Evolutionary conservation across 2,113 vertebrate species (phyloP).

Genomic region (Neodontobutis hainanensis): DNA sequence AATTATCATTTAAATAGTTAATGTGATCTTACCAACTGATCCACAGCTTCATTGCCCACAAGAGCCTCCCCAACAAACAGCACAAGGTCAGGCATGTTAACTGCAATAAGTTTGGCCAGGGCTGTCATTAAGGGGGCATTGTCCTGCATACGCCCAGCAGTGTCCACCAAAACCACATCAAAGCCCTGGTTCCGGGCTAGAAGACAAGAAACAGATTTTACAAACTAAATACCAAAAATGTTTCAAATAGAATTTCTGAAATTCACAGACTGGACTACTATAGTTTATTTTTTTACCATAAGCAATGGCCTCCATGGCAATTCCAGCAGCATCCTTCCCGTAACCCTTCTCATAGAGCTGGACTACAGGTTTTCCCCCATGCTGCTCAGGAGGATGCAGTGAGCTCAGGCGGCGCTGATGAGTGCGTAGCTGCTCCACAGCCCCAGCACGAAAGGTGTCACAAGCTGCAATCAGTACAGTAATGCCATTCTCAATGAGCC

Average conservation of each 20-base stretch:
- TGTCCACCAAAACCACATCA: conserved; percentile 98
- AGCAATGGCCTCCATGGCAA: conserved; percentile 97
- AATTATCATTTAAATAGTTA: too few relatives aligned
- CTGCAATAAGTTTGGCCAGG: conserved; percentile 94
- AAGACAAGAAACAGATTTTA: neutral
- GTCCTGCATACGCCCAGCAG: conserved; percentile 98
- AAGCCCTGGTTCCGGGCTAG: conserved; percentile 93
- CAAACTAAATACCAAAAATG: neutral
- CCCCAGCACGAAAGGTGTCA: conserved; percentile 94
- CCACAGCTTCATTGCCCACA: conserved; percentile 96
- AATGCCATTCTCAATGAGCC: conserved; percentile 96
- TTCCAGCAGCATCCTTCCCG: conserved; percentile 95
- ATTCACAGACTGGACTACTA: too few relatives aligned
- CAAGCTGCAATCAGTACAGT: conserved; percentile 96
- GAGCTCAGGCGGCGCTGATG: conserved; percentile 92
- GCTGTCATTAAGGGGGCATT: conserved; percentile 96
- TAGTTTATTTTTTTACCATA: conserved; percentile 78
- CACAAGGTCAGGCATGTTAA: conserved; percentile 94
- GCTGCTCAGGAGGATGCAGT: conserved; percentile 87
- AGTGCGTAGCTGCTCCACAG: conserved; percentile 96
- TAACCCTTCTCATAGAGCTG: conserved; percentile 98
- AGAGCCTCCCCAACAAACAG: conserved; percentile 97
- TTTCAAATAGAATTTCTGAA: too few relatives aligned
- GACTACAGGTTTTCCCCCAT: conserved; percentile 84
- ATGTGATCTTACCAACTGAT: conserved; percentile 89